Evolutionary conservation across 2,113 vertebrate genomes (phyloP).

Genomic region (Rhinogobius similis): DNA sequence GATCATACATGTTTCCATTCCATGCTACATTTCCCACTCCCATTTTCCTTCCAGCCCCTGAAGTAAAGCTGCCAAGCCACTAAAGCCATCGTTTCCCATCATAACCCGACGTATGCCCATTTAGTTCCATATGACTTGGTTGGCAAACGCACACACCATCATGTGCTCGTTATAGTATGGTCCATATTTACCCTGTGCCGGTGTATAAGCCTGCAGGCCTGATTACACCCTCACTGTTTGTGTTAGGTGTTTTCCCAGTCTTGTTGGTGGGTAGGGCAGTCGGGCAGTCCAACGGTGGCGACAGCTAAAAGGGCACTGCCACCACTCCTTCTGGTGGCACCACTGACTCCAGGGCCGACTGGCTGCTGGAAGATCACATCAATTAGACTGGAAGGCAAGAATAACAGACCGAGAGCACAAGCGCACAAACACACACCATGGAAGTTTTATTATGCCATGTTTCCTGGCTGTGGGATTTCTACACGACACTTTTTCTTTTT

Average conservation of each 20-base stretch:
- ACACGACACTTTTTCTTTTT: constrained; percentile 30
- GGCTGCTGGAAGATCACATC: constrained; percentile 38
- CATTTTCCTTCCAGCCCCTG: constrained; percentile 57
- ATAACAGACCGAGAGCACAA: constrained; percentile 36
- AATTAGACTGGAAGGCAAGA: constrained; percentile 46
- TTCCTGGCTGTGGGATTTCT: constrained; percentile 44
- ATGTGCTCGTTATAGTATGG: constrained; percentile 21
- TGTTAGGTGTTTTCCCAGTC: constrained; percentile 37
- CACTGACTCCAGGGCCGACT: constrained; percentile 25
- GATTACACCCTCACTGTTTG: constrained; percentile 62
- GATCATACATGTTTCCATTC: constrained; percentile 45
- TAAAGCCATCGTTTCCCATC: constrained; percentile 66
- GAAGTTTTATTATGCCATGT: constrained; percentile 46
- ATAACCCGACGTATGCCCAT: constrained; percentile 52
- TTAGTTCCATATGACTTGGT: constrained; percentile 52
- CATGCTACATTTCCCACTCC: constrained; percentile 50
- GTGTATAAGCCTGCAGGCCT: constrained; percentile 21
- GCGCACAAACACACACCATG: constrained; percentile 12
- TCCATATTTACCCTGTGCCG: constrained; percentile 15
- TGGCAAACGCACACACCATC: constrained; percentile 14
- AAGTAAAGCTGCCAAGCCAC: constrained; percentile 49
- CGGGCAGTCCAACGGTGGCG: constrained; percentile 6
- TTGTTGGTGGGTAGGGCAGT: constrained; percentile 23
- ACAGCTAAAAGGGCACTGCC: constrained; percentile 36
- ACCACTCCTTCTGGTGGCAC: constrained; percentile 22